Conservation (phyloP, 2,797 vertebrate genomes). For the Gastrophryne carolinensis region DNA sequence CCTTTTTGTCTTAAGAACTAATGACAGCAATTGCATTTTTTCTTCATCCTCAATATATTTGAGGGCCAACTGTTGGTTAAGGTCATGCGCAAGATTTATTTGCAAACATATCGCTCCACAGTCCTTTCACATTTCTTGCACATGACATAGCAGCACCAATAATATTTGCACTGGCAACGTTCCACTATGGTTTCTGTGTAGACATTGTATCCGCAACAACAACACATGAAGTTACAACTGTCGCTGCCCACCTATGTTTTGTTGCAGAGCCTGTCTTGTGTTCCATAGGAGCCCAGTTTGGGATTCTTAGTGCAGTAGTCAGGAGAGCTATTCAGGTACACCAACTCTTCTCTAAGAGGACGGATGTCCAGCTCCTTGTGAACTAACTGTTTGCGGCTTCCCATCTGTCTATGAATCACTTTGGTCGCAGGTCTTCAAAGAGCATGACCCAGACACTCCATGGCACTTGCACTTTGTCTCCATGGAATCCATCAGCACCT, state of each 20-base stretch:
- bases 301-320: constrained; percentile 68
- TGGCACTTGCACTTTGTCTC: constrained; percentile 76
- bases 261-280: constrained; percentile 75
- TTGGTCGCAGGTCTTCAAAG: constrained; percentile 72
- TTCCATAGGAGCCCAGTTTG: constrained; percentile 71
- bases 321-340: constrained; percentile 71
- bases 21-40: too few species aligned
- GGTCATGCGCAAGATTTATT: too few species aligned
- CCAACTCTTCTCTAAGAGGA: constrained; percentile 69
- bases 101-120: constrained; percentile 72
- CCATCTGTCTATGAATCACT: constrained; percentile 67
- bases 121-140: constrained; percentile 69
- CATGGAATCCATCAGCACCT: constrained; percentile 69
- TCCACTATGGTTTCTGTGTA: constrained; percentile 72
- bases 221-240: constrained; percentile 73
- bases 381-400: constrained; percentile 67
- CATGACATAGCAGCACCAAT: constrained; percentile 77
- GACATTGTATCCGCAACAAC: constrained; percentile 73
- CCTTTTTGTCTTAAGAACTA: too few species aligned
- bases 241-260: constrained; percentile 68
- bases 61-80: too few species aligned
- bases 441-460: constrained; percentile 76
- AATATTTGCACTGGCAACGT: constrained; percentile 73
- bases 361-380: constrained; percentile 66
- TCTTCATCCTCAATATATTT: too few species aligned